These are phyloP conservation scores for Smutsia temminckii DNA, from an alignment of 2,797 vertebrate genomes.

Conservation along the genomic window DNA sequence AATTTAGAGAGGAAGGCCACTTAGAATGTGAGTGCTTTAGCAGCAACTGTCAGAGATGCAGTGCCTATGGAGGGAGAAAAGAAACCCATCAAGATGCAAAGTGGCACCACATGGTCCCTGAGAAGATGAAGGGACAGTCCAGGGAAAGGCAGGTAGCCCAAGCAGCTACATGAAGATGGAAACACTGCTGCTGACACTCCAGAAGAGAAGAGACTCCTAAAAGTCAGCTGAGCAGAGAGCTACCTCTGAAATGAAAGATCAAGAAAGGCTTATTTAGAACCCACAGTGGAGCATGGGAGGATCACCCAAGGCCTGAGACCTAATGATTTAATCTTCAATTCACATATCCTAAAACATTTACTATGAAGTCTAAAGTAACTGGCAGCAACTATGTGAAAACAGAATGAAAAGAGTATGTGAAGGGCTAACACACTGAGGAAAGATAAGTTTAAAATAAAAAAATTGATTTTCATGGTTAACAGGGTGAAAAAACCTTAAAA, in stretches of 20 bases:
- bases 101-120: background rate
- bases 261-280: background rate
- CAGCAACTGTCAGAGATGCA: background rate
- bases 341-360: background rate
- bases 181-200: background rate
- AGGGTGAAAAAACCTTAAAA: constrained; percentile 3
- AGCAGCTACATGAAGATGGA: background rate
- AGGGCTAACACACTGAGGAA: background rate
- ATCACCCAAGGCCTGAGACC: background rate
- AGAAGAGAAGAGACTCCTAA: background rate
- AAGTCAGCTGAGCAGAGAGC: background rate
- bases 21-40: background rate
- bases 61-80: background rate
- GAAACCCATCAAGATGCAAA: background rate
- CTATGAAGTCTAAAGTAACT: background rate
- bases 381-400: background rate
- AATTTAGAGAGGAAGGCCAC: background rate
- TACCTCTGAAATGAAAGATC: background rate
- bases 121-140: background rate
- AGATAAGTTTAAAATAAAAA: background rate
- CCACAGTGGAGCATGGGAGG: background rate
- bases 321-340: background rate
- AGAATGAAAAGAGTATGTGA: background rate
- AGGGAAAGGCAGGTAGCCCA: background rate
- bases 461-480: background rate